Evolutionary conservation across 2,113 vertebrate genomes (phyloP).

Genomic region (Bothrops jararaca): DNA sequence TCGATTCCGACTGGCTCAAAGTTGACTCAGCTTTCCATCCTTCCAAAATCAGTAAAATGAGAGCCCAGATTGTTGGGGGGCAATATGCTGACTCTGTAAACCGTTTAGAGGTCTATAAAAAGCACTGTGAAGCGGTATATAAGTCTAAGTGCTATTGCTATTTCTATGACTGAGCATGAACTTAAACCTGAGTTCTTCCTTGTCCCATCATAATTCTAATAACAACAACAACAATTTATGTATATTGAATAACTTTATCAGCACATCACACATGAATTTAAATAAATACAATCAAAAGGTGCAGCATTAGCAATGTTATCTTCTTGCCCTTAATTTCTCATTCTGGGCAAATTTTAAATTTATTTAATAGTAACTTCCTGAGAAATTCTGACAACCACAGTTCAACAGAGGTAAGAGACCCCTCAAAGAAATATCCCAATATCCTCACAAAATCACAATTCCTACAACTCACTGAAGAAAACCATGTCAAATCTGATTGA

Average conservation of each 20-base stretch:
- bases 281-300: not conserved
- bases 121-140: not conserved
- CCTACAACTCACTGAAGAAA: not conserved
- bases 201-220: not conserved
- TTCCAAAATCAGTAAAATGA: not conserved
- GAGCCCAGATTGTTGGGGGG: not conserved
- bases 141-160: not conserved
- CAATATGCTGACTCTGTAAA: not conserved
- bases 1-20: not conserved
- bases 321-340: not conserved
- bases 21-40: not conserved
- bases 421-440: not conserved
- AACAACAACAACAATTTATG: not conserved
- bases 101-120: not conserved
- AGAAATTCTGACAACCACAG: not conserved
- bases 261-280: not conserved
- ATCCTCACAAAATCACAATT: not conserved
- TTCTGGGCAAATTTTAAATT: not conserved
- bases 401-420: not conserved
- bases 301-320: not conserved
- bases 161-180: not conserved
- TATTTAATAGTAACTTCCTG: not conserved
- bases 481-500: not conserved
- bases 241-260: not conserved
- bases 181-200: not conserved